Conservation (phyloP, 2,113 vertebrate species). For the Corvus hawaiiensis region DNA sequence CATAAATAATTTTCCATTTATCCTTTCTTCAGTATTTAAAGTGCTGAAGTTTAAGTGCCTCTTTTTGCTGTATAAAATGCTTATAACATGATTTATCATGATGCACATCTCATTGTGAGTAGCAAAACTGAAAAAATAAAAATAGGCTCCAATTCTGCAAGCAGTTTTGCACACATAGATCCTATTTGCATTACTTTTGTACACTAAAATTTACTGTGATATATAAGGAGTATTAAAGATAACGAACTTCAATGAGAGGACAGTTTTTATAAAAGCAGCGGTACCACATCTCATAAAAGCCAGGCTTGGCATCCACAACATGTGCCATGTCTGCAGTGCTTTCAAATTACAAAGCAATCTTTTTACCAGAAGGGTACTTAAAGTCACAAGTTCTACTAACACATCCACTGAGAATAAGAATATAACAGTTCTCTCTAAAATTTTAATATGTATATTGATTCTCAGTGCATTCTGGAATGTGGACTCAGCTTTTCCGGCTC, state of each 20-base stretch:
- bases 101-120: neutral
- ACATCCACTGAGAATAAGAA: neutral
- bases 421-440: conserved; percentile 6
- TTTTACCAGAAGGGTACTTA: neutral
- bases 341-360: conserved; percentile 7
- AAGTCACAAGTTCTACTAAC: conserved; percentile 1
- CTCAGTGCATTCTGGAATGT: conserved; percentile 28
- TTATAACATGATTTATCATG: neutral
- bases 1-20: neutral
- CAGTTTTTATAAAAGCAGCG: neutral
- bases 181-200: neutral
- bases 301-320: neutral
- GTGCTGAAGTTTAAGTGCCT: neutral
- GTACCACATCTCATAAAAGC: neutral
- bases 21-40: neutral
- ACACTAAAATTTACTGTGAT: neutral
- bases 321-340: neutral
- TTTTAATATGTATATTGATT: conserved; percentile 33
- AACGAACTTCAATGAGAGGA: neutral
- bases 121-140: neutral
- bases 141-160: neutral
- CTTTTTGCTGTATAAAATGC: neutral
- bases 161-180: neutral
- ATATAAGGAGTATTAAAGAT: neutral
- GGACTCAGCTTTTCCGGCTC: conserved; percentile 6